Conservation (phyloP, 2,797 vertebrate genomes). For the Lacerta viridis region DNA sequence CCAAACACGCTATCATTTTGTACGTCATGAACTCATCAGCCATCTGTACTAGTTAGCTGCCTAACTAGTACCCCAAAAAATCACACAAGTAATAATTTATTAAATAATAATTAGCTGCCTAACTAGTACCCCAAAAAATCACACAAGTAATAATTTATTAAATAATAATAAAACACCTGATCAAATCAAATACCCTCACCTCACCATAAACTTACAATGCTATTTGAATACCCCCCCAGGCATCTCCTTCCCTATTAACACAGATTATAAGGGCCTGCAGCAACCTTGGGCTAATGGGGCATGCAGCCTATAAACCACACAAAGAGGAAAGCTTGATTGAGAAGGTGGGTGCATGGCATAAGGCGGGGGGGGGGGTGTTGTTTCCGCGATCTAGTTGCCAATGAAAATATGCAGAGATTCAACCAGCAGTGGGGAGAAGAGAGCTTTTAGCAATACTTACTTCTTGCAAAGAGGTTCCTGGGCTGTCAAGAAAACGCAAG, state of each 20-base stretch:
- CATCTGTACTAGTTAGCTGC: neutral
- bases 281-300: neutral
- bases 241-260: neutral
- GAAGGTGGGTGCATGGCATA: neutral
- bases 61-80: neutral
- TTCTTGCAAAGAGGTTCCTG: neutral
- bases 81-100: neutral
- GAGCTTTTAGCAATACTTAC: neutral
- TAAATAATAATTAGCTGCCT: neutral
- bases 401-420: conserved; percentile 27
- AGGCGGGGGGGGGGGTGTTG: neutral
- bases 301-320: neutral
- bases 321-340: neutral
- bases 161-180: neutral
- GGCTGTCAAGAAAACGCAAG: neutral
- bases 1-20: neutral
- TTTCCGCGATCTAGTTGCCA: conserved; percentile 23
- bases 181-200: neutral
- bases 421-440: neutral
- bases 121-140: neutral
- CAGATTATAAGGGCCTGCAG: neutral
- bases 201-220: neutral
- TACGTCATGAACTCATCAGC: neutral
- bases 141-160: neutral
- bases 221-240: neutral